Evolutionary conservation across 1,140 invertebrate genomes (phyloP).

Genomic region (Euwallacea similis): DNA sequence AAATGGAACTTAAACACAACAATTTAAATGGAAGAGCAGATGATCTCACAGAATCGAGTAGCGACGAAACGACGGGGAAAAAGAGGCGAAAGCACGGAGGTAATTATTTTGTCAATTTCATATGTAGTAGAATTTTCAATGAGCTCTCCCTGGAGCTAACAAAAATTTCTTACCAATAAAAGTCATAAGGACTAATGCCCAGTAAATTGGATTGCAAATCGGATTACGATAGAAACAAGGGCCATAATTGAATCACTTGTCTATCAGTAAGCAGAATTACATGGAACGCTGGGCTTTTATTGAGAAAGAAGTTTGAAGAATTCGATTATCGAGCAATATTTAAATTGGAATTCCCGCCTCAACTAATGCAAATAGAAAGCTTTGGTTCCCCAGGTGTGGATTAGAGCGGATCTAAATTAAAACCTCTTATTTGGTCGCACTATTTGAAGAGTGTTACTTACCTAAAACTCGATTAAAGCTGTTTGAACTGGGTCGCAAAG

Average conservation of each 20-base stretch:
- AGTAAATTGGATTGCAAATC: slow-evolving; percentile 23
- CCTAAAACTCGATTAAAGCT: too few species aligned
- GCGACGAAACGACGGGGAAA: slow-evolving; percentile 50
- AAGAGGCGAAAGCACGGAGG: slow-evolving; percentile 53
- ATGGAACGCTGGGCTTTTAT: slow-evolving; percentile 17
- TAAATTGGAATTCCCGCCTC: slow-evolving; percentile 11
- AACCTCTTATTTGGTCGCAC: too few species aligned
- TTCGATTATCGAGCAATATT: slow-evolving; percentile 16
- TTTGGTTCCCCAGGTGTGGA: too few species aligned
- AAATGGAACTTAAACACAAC: slow-evolving; percentile 49
- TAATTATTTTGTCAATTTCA: slow-evolving; percentile 12
- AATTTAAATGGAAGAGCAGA: slow-evolving; percentile 45
- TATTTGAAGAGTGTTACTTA: too few species aligned
- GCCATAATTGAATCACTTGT: slow-evolving; percentile 30
- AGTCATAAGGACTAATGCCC: slow-evolving; percentile 11
- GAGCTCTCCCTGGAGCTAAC: not conserved
- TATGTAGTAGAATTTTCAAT: too few species aligned
- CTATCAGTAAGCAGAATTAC: slow-evolving; percentile 27
- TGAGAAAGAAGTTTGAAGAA: slow-evolving; percentile 18
- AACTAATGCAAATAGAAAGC: not conserved
- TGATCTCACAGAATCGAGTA: slow-evolving; percentile 53
- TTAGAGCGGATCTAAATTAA: too few species aligned
- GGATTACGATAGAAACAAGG: slow-evolving; percentile 29
- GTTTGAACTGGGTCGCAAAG: too few species aligned
- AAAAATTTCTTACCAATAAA: not conserved